Evolutionary conservation across 2,113 vertebrate species (phyloP).

Genomic region (Promerops cafer): DNA sequence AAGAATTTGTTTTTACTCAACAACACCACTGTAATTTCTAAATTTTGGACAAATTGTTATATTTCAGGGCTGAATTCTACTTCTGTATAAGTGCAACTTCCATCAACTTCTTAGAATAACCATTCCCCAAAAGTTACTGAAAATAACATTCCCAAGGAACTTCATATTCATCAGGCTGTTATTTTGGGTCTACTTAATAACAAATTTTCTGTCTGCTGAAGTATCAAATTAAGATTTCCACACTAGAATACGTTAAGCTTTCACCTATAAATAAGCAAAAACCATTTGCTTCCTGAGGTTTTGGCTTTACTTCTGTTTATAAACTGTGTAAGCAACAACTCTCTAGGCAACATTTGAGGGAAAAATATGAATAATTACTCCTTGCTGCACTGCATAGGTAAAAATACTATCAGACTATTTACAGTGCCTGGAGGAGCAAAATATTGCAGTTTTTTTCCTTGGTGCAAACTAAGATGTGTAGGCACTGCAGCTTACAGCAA

Average conservation of each 20-base stretch:
- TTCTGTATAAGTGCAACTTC: neutral
- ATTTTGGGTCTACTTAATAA: neutral
- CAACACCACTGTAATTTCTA: neutral
- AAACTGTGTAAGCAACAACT: constrained; percentile 1
- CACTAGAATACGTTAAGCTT: neutral
- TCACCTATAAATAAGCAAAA: neutral
- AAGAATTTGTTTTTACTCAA: neutral
- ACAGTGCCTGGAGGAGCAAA: neutral
- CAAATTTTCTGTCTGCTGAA: neutral
- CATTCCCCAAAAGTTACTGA: neutral
- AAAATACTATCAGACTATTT: constrained; percentile 19
- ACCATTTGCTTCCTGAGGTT: neutral
- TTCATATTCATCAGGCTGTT: neutral
- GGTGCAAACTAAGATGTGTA: constrained; percentile 20
- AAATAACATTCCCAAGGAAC: neutral
- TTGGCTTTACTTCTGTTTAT: constrained; percentile 1
- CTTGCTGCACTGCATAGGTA: constrained; percentile 7
- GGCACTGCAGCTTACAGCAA: neutral
- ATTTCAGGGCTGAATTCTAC: neutral
- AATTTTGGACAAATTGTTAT: neutral
- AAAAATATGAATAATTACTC: neutral
- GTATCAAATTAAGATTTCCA: constrained; percentile 3
- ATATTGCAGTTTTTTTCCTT: neutral
- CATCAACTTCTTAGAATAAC: neutral
- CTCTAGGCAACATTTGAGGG: neutral